Evolutionary conservation across 1,140 invertebrate genomes (phyloP), one percentile per base, ranked within the genome.

Genomic region (Tetramorium parvispinum): DNA sequence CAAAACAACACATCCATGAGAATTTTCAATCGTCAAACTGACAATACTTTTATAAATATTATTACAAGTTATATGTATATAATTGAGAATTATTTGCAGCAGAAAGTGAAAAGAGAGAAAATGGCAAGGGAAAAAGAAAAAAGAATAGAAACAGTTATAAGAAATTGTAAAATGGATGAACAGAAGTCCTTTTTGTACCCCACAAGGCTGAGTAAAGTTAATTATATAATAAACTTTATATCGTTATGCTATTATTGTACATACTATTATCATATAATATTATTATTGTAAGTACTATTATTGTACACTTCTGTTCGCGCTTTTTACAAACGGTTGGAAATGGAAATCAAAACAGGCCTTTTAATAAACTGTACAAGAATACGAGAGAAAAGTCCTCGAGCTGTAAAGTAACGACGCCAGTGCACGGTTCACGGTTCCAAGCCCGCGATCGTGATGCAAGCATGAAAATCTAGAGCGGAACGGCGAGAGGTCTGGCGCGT

Each of bases 1-100:
- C 81, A 94, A 94, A 86, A 90, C 51, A 11, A 51, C 6, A 7
- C 16, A 24, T 18, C 2, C 46, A 24, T 46, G 18, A 59, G 13
- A 63, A 61, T 76, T 1, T 8, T 24, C n/a, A 16, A 13, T 49
- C 76, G n/a, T 43, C 37, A 40, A 66, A 49, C 24, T n/a, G 18
- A 11, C 8, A 0, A 11, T 32, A 32, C 32, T 32, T 32, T 32
- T 32, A 32, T 4, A 32, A 32, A 32, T 32, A 32, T 3, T 32
- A 32, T 32, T 32, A 32, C 32, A 32, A 32, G 3, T 32, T 32
- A 32, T 0, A 32, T 32, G 32, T 32, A 32, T 32, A 4, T 4
- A 32, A 32, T 32, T 32, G 32, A 32, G 32, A 32, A 3, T 32
- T 32, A 32, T 32, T 32, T 32, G 32, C 32, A 32, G 32, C 32